Conservation (phyloP, 2,888 invertebrate species). For the Rapana venosa region DNA sequence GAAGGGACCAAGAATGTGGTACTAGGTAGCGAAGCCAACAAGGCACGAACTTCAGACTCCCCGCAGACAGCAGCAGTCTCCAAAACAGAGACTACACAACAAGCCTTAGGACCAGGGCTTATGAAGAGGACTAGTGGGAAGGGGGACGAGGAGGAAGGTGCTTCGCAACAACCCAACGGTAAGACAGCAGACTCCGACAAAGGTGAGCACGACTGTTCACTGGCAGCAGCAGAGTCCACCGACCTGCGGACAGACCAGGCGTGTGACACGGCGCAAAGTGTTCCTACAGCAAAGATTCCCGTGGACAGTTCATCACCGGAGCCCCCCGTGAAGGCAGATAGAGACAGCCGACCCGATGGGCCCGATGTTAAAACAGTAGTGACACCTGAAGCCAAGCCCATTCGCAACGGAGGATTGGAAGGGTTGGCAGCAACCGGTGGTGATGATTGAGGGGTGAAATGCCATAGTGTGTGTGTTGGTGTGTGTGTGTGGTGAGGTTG, state of each 20-base stretch:
- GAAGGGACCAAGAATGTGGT: constrained; percentile 19
- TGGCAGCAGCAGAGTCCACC: constrained; percentile 35
- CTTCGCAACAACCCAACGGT: constrained; percentile 30
- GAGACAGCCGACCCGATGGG: constrained; percentile 16
- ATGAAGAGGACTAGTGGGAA: constrained; percentile 32
- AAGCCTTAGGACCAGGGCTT: not conserved
- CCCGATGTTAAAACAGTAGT: constrained; percentile 19
- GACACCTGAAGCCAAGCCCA: constrained; percentile 30
- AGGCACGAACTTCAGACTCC: constrained; percentile 31
- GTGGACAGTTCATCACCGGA: not conserved
- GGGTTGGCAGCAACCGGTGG: not conserved
- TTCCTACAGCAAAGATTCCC: constrained; percentile 20
- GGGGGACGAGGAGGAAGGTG: constrained; percentile 24
- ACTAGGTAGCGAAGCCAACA: constrained; percentile 20
- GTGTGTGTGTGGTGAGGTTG: not conserved
- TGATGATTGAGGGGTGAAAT: not conserved
- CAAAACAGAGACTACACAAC: constrained; percentile 26
- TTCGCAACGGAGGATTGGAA: constrained; percentile 36
- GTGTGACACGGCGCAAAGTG: constrained; percentile 32
- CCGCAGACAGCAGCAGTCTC: not conserved
- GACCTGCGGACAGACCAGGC: constrained; percentile 42
- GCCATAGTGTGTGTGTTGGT: not conserved
- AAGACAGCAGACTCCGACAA: constrained; percentile 31
- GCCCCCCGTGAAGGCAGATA: not conserved
- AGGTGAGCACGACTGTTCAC: constrained; percentile 28